Conservation (phyloP, 2,113 vertebrate species). For the Xiphias gladius region DNA sequence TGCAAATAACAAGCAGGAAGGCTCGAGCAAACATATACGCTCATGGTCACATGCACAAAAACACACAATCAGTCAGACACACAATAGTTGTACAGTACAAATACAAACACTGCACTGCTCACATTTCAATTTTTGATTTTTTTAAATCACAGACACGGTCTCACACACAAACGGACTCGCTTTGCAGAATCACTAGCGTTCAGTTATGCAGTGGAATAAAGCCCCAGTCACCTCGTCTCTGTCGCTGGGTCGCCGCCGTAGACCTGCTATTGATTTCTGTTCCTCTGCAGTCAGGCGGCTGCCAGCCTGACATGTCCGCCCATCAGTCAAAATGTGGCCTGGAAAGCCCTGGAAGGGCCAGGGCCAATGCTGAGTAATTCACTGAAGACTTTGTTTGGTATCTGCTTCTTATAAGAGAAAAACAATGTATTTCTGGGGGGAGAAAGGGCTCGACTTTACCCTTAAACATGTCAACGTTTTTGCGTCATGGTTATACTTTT, state of each 20-base stretch:
- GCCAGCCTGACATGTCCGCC: constrained; percentile 78
- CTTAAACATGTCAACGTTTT: neutral
- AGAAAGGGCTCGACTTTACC: too few relatives aligned
- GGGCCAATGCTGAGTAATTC: constrained; percentile 2
- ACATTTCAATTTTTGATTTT: too few relatives aligned
- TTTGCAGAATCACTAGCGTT: constrained; percentile 35
- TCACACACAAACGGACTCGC: neutral
- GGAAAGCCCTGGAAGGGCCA: constrained; percentile 2
- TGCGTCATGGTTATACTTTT: too few relatives aligned
- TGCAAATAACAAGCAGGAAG: constrained; percentile 35
- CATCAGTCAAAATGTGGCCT: constrained; percentile 67
- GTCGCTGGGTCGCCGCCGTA: constrained; percentile 35
- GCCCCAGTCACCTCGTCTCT: constrained; percentile 63
- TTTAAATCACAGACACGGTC: neutral
- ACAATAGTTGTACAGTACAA: constrained; percentile 9
- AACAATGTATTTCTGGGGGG: neutral
- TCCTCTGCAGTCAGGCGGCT: constrained; percentile 62
- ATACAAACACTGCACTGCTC: neutral
- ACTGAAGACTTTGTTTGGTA: neutral
- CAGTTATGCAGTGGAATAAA: constrained; percentile 74
- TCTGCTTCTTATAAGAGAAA: neutral
- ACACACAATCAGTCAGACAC: neutral
- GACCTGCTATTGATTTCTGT: constrained; percentile 79
- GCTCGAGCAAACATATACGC: constrained; percentile 3
- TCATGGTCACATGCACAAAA: neutral